Conservation (phyloP, 2,888 invertebrate genomes). For the Torymus texanus region DNA sequence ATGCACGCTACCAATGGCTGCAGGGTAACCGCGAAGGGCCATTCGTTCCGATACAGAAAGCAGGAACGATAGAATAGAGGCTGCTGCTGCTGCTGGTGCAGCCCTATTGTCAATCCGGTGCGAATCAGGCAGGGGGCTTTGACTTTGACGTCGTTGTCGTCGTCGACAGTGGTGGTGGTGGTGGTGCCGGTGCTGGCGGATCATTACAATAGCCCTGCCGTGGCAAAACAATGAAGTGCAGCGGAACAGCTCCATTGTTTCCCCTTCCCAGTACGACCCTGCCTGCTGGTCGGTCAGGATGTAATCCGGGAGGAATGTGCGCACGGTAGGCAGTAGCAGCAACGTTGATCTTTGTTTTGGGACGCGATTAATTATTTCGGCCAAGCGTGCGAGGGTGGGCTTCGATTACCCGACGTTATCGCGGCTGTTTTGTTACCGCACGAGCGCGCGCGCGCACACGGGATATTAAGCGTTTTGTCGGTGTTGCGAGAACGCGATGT, state of each 20-base stretch:
- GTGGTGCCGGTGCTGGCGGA: not conserved
- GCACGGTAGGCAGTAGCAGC: not conserved
- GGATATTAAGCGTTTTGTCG: no score
- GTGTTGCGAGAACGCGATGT: no score
- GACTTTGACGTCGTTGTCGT: constrained; percentile 41
- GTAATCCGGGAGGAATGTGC: constrained; percentile 15
- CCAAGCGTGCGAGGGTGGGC: not conserved
- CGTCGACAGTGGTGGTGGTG: no score
- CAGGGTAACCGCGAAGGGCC: not conserved
- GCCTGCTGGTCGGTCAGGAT: no score
- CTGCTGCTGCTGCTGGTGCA: not conserved
- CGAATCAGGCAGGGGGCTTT: constrained; percentile 30
- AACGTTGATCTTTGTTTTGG: constrained; percentile 25
- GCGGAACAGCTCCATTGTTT: constrained; percentile 43
- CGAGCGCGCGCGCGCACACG: no score
- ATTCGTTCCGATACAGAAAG: constrained; percentile 17
- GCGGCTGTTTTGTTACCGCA: not conserved
- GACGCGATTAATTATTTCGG: constrained; percentile 36
- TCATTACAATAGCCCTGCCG: constrained; percentile 33
- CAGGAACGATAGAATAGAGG: constrained; percentile 2
- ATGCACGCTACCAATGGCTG: not conserved
- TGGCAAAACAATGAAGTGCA: constrained; percentile 44
- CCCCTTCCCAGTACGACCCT: not conserved
- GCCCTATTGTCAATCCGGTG: constrained; percentile 31
- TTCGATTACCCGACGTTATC: constrained; percentile 17